Conservation (phyloP, 2,888 invertebrate species). For the Eupeodes luniger region DNA sequence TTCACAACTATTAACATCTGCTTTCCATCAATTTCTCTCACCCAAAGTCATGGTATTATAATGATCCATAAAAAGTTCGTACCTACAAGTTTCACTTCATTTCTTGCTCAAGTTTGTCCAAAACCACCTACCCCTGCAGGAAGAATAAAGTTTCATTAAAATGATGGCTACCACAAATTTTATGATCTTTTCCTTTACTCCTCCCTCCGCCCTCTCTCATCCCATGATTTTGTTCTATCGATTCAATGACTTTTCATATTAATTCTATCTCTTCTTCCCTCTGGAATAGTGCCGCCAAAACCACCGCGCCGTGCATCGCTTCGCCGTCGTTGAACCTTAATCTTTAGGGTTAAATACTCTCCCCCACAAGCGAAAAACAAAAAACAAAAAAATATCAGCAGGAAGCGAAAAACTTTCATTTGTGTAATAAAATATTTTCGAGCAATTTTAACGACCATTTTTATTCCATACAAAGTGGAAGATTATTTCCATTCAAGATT, state of each 20-base stretch:
- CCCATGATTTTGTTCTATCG: background rate
- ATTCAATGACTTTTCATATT: background rate
- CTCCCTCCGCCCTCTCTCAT: background rate
- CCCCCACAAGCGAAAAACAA: background rate
- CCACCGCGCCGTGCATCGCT: no score
- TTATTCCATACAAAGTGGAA: slow-evolving; percentile 42
- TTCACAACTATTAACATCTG: slow-evolving; percentile 42
- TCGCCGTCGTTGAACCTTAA: background rate
- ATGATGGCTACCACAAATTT: slow-evolving; percentile 28
- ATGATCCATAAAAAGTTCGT: slow-evolving; percentile 38
- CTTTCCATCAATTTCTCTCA: slow-evolving; percentile 22
- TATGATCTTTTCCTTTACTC: background rate
- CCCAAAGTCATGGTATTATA: background rate
- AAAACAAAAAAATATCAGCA: background rate
- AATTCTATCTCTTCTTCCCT: background rate
- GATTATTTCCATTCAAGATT: slow-evolving; percentile 7
- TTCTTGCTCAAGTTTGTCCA: slow-evolving; percentile 14
- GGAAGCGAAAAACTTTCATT: slow-evolving; percentile 35
- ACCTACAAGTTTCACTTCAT: slow-evolving; percentile 58
- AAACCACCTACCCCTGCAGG: background rate
- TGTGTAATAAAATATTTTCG: slow-evolving; percentile 50
- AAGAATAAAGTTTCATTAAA: slow-evolving; percentile 18
- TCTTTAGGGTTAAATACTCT: slow-evolving; percentile 36
- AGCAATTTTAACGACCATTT: slow-evolving; percentile 50
- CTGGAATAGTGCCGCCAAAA: background rate